These are phyloP conservation scores for Ranitomeya variabilis DNA, from an alignment of 2,113 vertebrate species.

Conservation along the genomic window DNA sequence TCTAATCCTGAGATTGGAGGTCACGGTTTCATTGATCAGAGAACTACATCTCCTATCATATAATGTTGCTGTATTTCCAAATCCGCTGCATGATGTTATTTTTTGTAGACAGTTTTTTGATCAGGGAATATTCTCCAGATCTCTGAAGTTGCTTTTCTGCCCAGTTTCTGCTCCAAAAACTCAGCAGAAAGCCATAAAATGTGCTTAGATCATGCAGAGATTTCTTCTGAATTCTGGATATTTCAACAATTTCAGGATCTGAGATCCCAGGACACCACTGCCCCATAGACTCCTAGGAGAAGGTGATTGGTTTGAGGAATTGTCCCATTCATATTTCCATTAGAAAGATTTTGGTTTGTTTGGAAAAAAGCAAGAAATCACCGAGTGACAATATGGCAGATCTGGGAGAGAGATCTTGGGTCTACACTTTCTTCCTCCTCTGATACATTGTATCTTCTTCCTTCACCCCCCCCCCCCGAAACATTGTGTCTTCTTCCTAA, in stretches of 20 bases:
- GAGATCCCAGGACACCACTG: conserved; percentile 76
- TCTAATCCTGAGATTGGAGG: too few species aligned
- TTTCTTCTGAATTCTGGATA: background rate
- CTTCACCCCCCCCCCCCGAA: too few species aligned
- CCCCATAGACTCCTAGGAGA: conserved; percentile 73
- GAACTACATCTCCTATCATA: background rate
- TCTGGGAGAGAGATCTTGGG: too few species aligned
- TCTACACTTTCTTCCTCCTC: background rate
- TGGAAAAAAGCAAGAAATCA: conserved; percentile 74
- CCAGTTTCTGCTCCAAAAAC: too few species aligned
- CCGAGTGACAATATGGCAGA: too few species aligned
- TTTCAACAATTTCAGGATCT: conserved; percentile 75
- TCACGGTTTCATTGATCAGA: too few species aligned
- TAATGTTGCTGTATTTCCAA: background rate
- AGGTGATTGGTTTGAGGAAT: conserved; percentile 79
- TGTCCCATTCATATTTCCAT: conserved; percentile 85
- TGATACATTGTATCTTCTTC: background rate
- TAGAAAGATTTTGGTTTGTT: conserved; percentile 79
- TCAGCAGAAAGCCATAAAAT: too few species aligned
- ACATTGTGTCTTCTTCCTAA: too few species aligned
- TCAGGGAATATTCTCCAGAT: too few species aligned
- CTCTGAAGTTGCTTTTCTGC: too few species aligned
- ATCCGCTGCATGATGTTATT: too few species aligned
- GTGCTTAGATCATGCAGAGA: background rate
- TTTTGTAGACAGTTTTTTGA: too few species aligned